Base-by-base conservation (phyloP, 2,888 invertebrate genomes). In the Bombylius discolor region DNA sequence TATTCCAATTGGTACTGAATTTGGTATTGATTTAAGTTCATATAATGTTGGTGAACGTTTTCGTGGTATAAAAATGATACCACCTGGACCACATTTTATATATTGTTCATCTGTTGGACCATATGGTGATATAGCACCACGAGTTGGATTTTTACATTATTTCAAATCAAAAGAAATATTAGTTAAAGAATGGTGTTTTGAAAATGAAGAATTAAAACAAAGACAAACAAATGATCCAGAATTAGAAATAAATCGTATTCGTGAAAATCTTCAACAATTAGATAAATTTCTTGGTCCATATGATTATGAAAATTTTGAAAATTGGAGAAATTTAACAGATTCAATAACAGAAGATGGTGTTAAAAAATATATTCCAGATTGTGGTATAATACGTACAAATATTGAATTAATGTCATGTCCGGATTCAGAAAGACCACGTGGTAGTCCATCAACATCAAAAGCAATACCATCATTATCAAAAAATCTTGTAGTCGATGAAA, bases 61-160 rank as follows among this genome's bases (percentile, higher is more conserved):
- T 72, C 67, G 72, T 1, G 99, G 98, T 1, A 83, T 99, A 36
- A 99, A 99, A 79, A 96, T 99, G 96, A 97, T 99, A 65, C 98
- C 98, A 0, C 92, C 95, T 3, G 98, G 98, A 7, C 76, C 95
- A 54, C 98, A 99, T 73, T 96, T 88, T 68, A 78, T 99, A 14
- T 93, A 93, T 76, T 92, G 86, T 70, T 88, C 89, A 77, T 82
- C 79, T 61, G 77, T 79, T 13, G 82, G 80, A 61, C 74, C 74
- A 1, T 79, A 79, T 52, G 82, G 82, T 1, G 83, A 86, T 64
- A 74, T 79, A 7, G 82, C 85, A 4, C 87, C 87, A 13, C 78
- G 91, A 61, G 83, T 87, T 54, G 93, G 94, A 5, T 94, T 95
- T 67, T 85, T 91, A 68, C 85, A 95, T 69, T 81, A 81, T 67